phyloP scores from a whole-genome alignment of 2,797 vertebrate species.

The Borostomias antarcticus region DNA sequence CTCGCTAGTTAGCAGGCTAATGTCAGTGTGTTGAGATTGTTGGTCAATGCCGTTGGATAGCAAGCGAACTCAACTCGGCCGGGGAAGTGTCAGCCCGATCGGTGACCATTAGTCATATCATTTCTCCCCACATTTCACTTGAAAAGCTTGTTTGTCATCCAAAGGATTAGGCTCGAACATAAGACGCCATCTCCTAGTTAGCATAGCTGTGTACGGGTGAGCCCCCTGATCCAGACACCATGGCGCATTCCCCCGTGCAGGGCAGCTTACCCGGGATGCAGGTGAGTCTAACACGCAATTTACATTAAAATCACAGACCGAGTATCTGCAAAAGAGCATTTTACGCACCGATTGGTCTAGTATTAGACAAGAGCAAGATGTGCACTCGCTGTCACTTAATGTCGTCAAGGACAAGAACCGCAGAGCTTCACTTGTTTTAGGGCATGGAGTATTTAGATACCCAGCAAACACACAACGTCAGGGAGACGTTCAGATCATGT shows the following conservation, averaged over 20 bases:
- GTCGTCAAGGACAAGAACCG: too few species aligned
- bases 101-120: neutral
- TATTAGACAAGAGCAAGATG: too few species aligned
- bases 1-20: conserved; percentile 44
- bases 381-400: too few species aligned
- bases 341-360: too few species aligned
- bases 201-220: conserved; percentile 39
- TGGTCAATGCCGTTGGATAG: conserved; percentile 36
- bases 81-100: conserved; percentile 39
- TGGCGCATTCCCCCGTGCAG: conserved; percentile 94
- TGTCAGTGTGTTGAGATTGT: neutral
- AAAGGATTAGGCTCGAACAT: neutral
- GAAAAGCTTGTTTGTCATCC: neutral
- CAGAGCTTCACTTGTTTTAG: too few species aligned
- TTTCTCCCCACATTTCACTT: neutral
- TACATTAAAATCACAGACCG: too few species aligned
- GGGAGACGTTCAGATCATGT: too few species aligned
- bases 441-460: too few species aligned
- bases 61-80: conserved; percentile 52
- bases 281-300: conserved; percentile 74
- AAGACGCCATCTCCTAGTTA: conserved; percentile 46
- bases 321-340: too few species aligned
- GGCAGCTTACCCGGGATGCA: conserved; percentile 92
- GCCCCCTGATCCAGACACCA: conserved; percentile 64
- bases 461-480: too few species aligned